phyloP scores from a whole-genome alignment of 2,797 vertebrate species.

The Myotis pilosus region DNA sequence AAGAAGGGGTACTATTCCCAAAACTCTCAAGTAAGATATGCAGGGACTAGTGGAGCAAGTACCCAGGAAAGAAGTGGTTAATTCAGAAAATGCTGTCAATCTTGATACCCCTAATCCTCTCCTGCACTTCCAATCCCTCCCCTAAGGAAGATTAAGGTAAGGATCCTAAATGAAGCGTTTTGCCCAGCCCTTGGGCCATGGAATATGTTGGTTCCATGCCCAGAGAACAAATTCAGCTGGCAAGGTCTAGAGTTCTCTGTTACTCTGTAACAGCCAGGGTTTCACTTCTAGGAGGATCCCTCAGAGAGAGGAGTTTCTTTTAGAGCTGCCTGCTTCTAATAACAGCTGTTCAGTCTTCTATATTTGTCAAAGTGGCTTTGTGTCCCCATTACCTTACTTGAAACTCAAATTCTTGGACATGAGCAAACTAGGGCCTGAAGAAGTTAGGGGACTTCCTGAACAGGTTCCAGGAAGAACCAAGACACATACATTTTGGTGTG shows the following conservation, averaged over 20 bases:
- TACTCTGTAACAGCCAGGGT: not conserved
- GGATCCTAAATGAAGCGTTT: slow-evolving; percentile 55
- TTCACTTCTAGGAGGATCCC: slow-evolving; percentile 28
- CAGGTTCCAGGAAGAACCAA: not conserved
- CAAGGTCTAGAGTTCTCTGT: slow-evolving; percentile 20
- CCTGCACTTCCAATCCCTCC: slow-evolving; percentile 44
- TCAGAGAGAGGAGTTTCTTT: slow-evolving; percentile 1
- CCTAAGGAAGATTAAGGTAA: slow-evolving; percentile 68
- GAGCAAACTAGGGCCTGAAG: not conserved
- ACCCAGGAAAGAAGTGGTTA: slow-evolving; percentile 54
- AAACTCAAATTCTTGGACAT: slow-evolving; percentile 19
- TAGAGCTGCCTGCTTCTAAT: slow-evolving; percentile 8
- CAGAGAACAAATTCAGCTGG: slow-evolving; percentile 48
- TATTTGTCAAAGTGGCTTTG: slow-evolving; percentile 11
- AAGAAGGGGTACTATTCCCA: not conserved
- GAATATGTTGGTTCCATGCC: slow-evolving; percentile 48
- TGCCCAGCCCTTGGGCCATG: slow-evolving; percentile 7
- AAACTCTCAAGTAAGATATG: not conserved
- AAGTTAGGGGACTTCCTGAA: not conserved
- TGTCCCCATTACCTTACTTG: not conserved
- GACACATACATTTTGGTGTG: not conserved
- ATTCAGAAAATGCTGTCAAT: slow-evolving; percentile 31
- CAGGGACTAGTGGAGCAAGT: not conserved
- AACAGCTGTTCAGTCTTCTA: not conserved
- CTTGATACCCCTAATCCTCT: slow-evolving; percentile 57